Percentiles rank a stretch among this genome's conserved stretches.
Evolutionary conservation across 2,113 vertebrate species (phyloP).

Genomic region (Brachionichthys hirsutus): DNA sequence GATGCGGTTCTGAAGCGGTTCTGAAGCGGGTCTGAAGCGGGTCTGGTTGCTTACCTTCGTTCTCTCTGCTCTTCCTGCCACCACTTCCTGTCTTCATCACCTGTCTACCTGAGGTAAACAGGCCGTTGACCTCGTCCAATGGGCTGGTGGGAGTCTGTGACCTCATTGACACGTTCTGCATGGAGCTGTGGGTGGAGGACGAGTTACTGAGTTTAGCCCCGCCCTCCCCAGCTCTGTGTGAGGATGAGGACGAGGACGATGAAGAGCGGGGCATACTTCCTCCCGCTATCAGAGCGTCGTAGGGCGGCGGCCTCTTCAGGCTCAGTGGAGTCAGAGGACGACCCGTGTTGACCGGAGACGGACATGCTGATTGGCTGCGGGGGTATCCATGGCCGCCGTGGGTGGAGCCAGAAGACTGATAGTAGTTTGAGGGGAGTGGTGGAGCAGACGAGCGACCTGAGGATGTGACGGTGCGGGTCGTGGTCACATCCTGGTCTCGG

Average conservation of each 20-base stretch:
- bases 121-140: slow-evolving; percentile 87
- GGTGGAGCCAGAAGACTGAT: slow-evolving; percentile 84
- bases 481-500: slow-evolving; percentile 63
- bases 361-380: slow-evolving; percentile 91
- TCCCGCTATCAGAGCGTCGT: slow-evolving; percentile 87
- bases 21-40: background rate
- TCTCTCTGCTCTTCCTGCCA: slow-evolving; percentile 84
- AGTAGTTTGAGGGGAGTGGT: slow-evolving; percentile 86
- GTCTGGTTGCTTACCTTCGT: slow-evolving; percentile 81
- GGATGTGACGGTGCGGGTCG: slow-evolving; percentile 79
- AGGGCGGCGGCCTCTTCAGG: slow-evolving; percentile 93
- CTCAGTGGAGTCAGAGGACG: slow-evolving; percentile 89
- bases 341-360: slow-evolving; percentile 92
- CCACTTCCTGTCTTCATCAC: slow-evolving; percentile 86
- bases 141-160: slow-evolving; percentile 93
- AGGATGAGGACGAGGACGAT: slow-evolving; percentile 78
- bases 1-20: background rate
- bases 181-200: slow-evolving; percentile 81
- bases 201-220: slow-evolving; percentile 84
- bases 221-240: slow-evolving; percentile 76
- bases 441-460: slow-evolving; percentile 88
- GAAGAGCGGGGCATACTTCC: slow-evolving; percentile 87
- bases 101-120: slow-evolving; percentile 86
- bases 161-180: slow-evolving; percentile 82
- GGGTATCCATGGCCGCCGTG: slow-evolving; percentile 90